Percentiles rank a stretch among this genome's conserved stretches.
Evolutionary conservation across 2,888 invertebrate species (phyloP).

Genomic region (Blomia tropicalis): DNA sequence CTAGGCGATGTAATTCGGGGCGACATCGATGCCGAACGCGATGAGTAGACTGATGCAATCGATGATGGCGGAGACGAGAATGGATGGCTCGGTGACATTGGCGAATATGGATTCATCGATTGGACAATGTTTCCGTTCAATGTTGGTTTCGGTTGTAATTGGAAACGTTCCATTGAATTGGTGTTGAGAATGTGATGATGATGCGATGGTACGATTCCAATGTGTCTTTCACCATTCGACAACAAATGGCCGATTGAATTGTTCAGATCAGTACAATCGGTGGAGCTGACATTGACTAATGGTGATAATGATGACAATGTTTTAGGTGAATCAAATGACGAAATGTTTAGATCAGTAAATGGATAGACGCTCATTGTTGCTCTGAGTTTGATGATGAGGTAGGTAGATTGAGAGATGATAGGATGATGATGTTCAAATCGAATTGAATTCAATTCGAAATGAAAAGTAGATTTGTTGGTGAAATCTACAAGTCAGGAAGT

Average conservation of each 20-base stretch:
- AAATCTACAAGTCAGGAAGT: not conserved
- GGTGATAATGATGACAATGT: not conserved
- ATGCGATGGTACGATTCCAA: not conserved
- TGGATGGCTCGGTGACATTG: not conserved
- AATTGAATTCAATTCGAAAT: not conserved
- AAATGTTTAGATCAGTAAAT: not conserved
- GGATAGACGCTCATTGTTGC: not conserved
- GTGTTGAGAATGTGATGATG: not conserved
- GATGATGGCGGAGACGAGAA: not conserved
- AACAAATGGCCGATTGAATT: not conserved
- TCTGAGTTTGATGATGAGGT: not conserved
- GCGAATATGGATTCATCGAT: too few relatives aligned
- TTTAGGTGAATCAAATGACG: not conserved
- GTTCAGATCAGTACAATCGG: not conserved
- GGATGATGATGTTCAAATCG: not conserved
- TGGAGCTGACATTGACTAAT: not conserved
- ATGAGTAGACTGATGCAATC: not conserved
- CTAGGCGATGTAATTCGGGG: too few relatives aligned
- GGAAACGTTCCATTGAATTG: conserved; percentile 1
- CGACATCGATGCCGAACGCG: not conserved
- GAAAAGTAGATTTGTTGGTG: not conserved
- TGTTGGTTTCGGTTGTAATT: not conserved
- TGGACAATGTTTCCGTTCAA: too few relatives aligned
- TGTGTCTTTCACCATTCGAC: too few relatives aligned
- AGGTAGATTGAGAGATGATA: not conserved